These are phyloP conservation scores for Philantomba maxwellii DNA, from an alignment of 2,113 vertebrate genomes.

Conservation along the genomic window DNA sequence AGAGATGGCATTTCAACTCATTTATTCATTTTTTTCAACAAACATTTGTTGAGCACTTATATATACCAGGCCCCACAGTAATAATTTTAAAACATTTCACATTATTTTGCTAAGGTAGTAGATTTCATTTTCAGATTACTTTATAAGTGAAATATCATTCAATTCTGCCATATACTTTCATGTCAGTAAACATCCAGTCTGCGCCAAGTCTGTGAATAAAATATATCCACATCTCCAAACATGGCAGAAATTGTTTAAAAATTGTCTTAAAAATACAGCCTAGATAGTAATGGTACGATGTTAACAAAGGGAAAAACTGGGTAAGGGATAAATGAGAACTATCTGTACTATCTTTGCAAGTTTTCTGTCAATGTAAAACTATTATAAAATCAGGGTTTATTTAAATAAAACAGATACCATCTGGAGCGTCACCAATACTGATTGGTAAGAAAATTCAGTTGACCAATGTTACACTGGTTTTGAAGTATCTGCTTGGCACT, in stretches of 20 bases:
- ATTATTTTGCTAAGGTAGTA: neutral
- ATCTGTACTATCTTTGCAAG: neutral
- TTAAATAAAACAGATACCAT: neutral
- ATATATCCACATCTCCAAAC: neutral
- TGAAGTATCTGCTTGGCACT: neutral
- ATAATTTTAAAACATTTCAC: neutral
- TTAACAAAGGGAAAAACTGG: neutral
- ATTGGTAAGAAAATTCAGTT: neutral
- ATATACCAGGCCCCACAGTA: neutral
- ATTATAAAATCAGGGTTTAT: neutral
- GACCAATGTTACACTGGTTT: neutral
- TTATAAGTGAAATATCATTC: neutral
- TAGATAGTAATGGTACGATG: neutral
- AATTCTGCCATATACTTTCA: neutral
- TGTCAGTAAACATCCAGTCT: neutral
- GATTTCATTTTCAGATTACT: slow-evolving; percentile 6
- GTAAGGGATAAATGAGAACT: neutral
- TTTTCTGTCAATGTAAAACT: neutral
- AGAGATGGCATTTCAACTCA: neutral
- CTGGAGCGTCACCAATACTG: neutral
- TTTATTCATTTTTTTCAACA: neutral
- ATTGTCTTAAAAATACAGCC: neutral
- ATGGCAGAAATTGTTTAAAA: neutral
- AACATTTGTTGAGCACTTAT: neutral
- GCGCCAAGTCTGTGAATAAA: neutral